Base-by-base conservation (phyloP, 2,888 invertebrate genomes). In the Alsophila aescularia region DNA sequence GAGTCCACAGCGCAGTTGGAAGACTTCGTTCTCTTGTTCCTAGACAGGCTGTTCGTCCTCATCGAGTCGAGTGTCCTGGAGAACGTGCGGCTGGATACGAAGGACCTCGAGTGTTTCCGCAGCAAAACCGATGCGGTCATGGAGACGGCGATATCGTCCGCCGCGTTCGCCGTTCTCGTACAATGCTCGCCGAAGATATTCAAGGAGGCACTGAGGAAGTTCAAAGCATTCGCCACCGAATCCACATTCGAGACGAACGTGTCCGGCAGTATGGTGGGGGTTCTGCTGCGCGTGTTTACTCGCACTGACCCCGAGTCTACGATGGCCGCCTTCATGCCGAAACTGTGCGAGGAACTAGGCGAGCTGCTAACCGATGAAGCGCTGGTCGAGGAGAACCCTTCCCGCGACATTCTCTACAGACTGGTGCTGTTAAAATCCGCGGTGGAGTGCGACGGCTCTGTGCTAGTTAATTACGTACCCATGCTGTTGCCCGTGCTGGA, bases 1-100 rank as follows among this genome's bases (percentile, higher is more conserved):
- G 95, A 95, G 63, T 95, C 96, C 0, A 96, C 97, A 0, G 96
- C 97, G 0, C 95, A 95, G 66, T 95, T 98, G 68, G 98, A 98
- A 85, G 97, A 98, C 77, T 98, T 98, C 74, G 94, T 98, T 1
- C 83, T 97, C 1, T 95, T 97, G 72, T 96, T 97, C 73, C 86
- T 98, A 66, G 97, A 98, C 72, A 94, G 95, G 72, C 90, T 96
- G 57, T 95, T 96, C 72, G 79, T 90, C 0, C 93, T 96, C 58
- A 94, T 96, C 32, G 96, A 96, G 66, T 95, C 94, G 1, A 94
- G 94, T 67, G 93, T 94, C 0, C 82, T 94, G 54, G 96, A 96
- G 69, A 93, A 93, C 52, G 94, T 94, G 0, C 87, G 95, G 32
- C 84, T 95, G 67, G 95, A 96, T 69, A 93, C 93, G 41, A 92